Percentiles rank a stretch among this genome's conserved stretches.
Conservation (phyloP, 2,888 invertebrate species). For the Seira musarum region DNA sequence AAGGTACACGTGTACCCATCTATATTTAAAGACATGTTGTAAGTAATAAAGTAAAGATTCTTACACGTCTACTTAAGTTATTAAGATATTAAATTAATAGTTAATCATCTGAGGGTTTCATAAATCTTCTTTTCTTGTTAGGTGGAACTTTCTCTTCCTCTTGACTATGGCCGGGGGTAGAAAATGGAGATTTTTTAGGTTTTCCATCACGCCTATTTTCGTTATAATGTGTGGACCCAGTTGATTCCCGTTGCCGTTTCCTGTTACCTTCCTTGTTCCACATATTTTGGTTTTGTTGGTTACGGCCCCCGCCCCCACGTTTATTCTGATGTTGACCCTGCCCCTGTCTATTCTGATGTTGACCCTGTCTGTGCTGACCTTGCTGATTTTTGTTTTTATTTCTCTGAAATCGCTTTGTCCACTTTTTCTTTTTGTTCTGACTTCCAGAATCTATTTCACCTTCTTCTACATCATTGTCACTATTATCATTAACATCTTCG, state of each 20-base stretch:
- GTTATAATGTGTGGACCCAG: conserved; percentile 20
- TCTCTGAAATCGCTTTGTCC: neutral
- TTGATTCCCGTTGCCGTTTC: conserved; percentile 33
- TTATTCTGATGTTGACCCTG: no score
- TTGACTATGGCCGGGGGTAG: conserved; percentile 7
- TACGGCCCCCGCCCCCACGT: neutral
- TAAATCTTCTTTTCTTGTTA: conserved; percentile 46
- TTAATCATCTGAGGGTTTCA: conserved; percentile 57
- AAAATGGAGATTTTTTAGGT: neutral
- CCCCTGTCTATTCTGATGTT: no score
- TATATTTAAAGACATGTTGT: no score
- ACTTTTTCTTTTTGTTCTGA: neutral
- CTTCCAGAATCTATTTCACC: neutral
- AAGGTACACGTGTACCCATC: no score
- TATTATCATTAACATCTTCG: no score
- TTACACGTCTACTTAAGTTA: no score
- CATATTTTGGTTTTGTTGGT: neutral
- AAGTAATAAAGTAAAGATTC: no score
- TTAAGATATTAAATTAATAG: neutral
- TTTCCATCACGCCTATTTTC: neutral
- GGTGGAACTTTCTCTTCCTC: conserved; percentile 24
- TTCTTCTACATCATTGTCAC: neutral
- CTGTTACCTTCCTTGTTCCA: neutral
- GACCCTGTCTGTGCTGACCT: no score
- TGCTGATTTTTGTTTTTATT: neutral